Percentiles rank a stretch among this genome's conserved stretches.
phyloP scores from a whole-genome alignment of 2,797 vertebrate genomes.

The Siniperca scherzeri region DNA sequence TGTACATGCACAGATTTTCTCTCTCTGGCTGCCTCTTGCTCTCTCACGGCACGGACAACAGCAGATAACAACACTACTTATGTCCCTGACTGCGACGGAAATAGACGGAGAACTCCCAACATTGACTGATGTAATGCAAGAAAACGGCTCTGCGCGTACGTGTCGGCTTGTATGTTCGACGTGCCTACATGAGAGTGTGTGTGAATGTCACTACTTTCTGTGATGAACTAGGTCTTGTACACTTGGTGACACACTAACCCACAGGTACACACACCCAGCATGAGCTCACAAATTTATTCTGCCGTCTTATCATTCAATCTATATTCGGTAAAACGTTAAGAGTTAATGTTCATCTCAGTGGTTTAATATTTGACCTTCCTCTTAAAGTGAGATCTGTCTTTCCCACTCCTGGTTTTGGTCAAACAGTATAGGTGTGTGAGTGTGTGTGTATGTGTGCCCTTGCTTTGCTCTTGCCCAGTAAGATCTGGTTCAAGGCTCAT shows the following conservation, averaged over 20 bases:
- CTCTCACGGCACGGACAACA: constrained; percentile 27
- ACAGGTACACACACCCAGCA: constrained; percentile 8
- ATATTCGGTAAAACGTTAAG: constrained; percentile 41
- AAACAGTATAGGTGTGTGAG: constrained; percentile 40
- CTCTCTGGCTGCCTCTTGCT: background rate
- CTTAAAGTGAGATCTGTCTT: constrained; percentile 41
- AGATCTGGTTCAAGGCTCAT: constrained; percentile 82
- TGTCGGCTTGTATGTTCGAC: constrained; percentile 14
- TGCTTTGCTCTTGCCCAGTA: constrained; percentile 62
- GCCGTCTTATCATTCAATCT: constrained; percentile 40
- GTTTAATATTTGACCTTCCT: constrained; percentile 67
- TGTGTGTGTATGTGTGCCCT: constrained; percentile 26
- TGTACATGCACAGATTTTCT: constrained; percentile 33
- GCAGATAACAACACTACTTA: constrained; percentile 63
- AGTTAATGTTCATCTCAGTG: constrained; percentile 52
- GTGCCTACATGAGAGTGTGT: constrained; percentile 7
- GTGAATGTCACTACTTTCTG: constrained; percentile 27
- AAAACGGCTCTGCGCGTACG: constrained; percentile 2
- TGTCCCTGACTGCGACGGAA: constrained; percentile 43
- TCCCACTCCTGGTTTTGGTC: constrained; percentile 42
- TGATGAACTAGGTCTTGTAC: constrained; percentile 5
- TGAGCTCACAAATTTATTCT: background rate
- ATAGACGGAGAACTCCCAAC: constrained; percentile 50
- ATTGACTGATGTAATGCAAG: background rate
- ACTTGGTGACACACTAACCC: constrained; percentile 13